These are phyloP conservation scores for Deilephila elpenor DNA, from an alignment of 2,888 invertebrate genomes.

Conservation along the genomic window DNA sequence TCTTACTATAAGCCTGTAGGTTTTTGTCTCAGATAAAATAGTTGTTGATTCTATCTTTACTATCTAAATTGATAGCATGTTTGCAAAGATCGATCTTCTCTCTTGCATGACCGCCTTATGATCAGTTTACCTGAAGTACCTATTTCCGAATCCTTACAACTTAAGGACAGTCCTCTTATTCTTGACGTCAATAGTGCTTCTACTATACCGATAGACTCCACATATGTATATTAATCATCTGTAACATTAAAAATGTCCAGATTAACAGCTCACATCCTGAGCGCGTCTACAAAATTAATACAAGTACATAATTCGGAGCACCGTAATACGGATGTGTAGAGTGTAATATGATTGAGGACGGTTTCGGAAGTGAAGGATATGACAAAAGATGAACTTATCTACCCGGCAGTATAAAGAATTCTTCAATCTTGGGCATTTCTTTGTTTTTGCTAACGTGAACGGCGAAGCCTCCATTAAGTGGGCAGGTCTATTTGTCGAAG, in stretches of 20 bases:
- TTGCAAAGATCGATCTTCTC: too few relatives aligned
- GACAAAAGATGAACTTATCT: not conserved
- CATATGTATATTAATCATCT: not conserved
- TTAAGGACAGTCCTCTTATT: too few relatives aligned
- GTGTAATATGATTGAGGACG: constrained; percentile 5
- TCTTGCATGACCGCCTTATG: too few relatives aligned
- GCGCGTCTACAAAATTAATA: constrained; percentile 14
- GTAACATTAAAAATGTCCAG: constrained; percentile 7
- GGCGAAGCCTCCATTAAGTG: not conserved
- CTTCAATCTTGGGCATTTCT: not conserved
- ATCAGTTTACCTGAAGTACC: too few relatives aligned
- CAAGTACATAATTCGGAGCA: not conserved
- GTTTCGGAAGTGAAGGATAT: constrained; percentile 16
- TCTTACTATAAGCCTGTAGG: too few relatives aligned
- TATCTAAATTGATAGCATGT: too few relatives aligned
- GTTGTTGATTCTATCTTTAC: too few relatives aligned
- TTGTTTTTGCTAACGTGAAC: not conserved
- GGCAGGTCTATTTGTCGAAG: constrained; percentile 6
- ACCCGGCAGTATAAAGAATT: not conserved
- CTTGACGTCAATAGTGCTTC: too few relatives aligned
- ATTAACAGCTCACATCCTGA: not conserved
- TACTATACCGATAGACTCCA: too few relatives aligned
- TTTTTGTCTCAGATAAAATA: too few relatives aligned
- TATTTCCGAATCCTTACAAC: too few relatives aligned
- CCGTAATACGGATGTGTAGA: constrained; percentile 5